Evolutionary conservation across 2,797 vertebrate species (phyloP).

Genomic region (Chlorospingus flavigularis): DNA sequence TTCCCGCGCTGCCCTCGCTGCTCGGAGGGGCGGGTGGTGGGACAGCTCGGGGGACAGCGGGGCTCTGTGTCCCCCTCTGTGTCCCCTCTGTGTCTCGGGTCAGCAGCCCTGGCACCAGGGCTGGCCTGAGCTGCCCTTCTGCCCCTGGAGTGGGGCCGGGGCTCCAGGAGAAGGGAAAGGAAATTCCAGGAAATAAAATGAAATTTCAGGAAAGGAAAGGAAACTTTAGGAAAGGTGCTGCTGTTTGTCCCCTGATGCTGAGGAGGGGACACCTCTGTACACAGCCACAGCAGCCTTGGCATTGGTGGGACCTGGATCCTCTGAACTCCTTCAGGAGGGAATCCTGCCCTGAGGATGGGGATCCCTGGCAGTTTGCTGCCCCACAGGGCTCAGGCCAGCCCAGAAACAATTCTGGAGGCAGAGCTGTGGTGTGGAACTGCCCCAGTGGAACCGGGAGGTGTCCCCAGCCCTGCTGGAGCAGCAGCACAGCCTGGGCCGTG

Average conservation of each 20-base stretch:
- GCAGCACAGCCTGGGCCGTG: background rate
- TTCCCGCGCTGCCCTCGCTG: too few relatives aligned
- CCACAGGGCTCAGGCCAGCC: background rate
- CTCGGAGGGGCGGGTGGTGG: too few relatives aligned
- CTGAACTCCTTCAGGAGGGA: accelerated
- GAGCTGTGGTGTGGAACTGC: background rate
- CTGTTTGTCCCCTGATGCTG: background rate
- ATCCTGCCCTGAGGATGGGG: accelerated
- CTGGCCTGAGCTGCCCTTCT: background rate
- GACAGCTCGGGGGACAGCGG: background rate
- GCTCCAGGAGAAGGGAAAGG: background rate
- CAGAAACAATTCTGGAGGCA: background rate
- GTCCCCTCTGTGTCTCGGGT: too few relatives aligned
- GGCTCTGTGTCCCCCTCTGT: background rate
- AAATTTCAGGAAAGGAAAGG: background rate
- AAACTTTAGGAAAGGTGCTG: background rate
- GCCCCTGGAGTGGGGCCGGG: background rate
- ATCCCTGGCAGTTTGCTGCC: background rate
- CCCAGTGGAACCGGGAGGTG: too few relatives aligned
- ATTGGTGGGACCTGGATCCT: background rate
- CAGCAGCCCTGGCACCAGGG: background rate
- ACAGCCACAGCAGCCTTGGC: background rate
- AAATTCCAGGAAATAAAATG: background rate
- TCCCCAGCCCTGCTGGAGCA: background rate
- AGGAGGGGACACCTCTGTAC: background rate